phyloP scores from a whole-genome alignment of 2,113 vertebrate genomes.

The Panthera leo region DNA sequence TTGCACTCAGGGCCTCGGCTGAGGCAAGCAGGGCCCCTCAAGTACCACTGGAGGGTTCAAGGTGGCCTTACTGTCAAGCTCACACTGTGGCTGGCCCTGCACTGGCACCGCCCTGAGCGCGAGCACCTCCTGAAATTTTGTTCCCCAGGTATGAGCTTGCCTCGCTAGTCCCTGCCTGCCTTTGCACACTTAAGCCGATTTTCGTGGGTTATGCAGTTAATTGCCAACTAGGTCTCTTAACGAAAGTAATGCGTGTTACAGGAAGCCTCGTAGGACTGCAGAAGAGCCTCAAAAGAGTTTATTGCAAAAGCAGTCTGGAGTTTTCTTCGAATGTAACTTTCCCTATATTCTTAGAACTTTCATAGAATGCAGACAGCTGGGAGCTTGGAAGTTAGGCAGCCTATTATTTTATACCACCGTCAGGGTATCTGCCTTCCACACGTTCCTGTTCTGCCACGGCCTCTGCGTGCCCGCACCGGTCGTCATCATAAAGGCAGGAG shows the following conservation, averaged over 20 bases:
- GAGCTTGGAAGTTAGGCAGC: background rate
- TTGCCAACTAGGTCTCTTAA: background rate
- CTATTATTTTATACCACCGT: background rate
- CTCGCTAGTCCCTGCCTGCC: background rate
- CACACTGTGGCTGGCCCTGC: background rate
- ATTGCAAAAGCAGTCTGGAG: background rate
- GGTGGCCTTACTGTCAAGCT: background rate
- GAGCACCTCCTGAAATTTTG: background rate
- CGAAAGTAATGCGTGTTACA: background rate
- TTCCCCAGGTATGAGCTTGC: too few relatives aligned
- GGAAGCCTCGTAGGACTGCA: background rate
- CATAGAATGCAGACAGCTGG: background rate
- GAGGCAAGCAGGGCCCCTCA: too few relatives aligned
- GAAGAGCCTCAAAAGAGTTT: background rate
- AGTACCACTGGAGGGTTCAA: too few relatives aligned
- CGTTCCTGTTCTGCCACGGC: background rate
- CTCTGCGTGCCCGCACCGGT: background rate
- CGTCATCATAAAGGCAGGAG: background rate
- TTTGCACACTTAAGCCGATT: background rate
- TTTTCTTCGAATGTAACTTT: background rate
- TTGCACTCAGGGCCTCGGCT: background rate
- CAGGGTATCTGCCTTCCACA: background rate
- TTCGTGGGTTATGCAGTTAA: background rate
- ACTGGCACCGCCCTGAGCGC: background rate
- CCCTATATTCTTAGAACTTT: background rate